Evolutionary conservation across 2,113 vertebrate genomes (phyloP).

Genomic region (Numida meleagris): DNA sequence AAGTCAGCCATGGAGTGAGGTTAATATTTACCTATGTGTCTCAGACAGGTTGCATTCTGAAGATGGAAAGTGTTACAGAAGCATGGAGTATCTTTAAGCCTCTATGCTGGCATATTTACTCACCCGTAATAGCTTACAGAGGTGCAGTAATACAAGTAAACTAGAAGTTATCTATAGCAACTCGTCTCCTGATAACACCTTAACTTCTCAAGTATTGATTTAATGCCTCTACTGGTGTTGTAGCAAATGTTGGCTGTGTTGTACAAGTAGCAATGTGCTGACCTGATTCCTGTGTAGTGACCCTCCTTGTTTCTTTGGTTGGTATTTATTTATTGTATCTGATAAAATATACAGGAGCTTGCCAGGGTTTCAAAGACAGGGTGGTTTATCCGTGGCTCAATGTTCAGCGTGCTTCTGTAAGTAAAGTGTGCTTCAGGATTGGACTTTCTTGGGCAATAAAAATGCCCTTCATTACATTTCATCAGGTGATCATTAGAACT

Average conservation of each 20-base stretch:
- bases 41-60: not conserved
- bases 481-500: not conserved
- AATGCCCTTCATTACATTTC: not conserved
- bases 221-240: not conserved
- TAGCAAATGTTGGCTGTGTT: not conserved
- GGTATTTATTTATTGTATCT: not conserved
- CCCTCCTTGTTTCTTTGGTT: not conserved
- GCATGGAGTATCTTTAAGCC: not conserved
- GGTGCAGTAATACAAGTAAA: constrained; percentile 31
- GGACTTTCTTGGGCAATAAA: not conserved
- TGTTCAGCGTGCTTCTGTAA: not conserved
- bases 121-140: not conserved
- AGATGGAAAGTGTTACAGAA: not conserved
- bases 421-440: not conserved
- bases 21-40: constrained; percentile 3
- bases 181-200: constrained; percentile 4
- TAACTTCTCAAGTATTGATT: not conserved
- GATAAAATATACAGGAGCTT: not conserved
- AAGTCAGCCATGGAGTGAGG: not conserved
- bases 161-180: not conserved
- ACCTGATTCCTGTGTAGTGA: not conserved
- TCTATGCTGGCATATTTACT: not conserved
- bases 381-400: not conserved
- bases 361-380: not conserved
- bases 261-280: not conserved